phyloP scores from a whole-genome alignment of 2,113 vertebrate genomes.

The Pycnonotus jocosus region DNA sequence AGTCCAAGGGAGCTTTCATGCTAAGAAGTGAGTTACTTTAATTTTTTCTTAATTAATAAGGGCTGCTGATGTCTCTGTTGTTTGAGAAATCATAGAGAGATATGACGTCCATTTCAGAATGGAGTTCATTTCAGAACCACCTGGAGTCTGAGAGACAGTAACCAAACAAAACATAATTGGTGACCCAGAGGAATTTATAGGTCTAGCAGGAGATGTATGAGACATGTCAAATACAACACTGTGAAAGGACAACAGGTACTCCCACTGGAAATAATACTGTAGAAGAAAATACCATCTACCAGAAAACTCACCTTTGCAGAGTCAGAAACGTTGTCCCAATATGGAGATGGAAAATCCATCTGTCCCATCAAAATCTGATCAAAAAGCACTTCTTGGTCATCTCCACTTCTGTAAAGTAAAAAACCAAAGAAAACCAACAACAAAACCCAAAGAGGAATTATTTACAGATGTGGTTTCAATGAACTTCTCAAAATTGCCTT shows the following conservation, averaged over 20 bases:
- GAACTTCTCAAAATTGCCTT: background rate
- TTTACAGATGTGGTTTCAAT: background rate
- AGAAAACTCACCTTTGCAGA: conserved; percentile 83
- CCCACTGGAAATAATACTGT: background rate
- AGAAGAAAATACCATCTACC: background rate
- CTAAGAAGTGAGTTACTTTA: background rate
- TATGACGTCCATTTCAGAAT: background rate
- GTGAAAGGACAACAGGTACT: background rate
- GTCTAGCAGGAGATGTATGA: background rate
- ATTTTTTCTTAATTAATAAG: background rate
- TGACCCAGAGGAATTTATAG: background rate
- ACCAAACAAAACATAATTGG: background rate
- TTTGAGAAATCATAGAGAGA: background rate
- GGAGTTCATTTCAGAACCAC: background rate
- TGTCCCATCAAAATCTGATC: conserved; percentile 91
- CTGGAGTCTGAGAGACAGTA: background rate
- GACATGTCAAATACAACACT: background rate
- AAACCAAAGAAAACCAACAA: background rate
- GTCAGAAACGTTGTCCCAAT: conserved; percentile 94
- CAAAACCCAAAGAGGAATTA: background rate
- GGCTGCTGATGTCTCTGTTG: background rate
- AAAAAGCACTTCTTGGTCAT: conserved; percentile 92
- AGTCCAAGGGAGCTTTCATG: background rate
- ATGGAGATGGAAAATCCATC: conserved; percentile 89
- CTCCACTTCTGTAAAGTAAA: conserved; percentile 75